A percentile compares a stretch with the other conserved stretches of the same genome.
Conservation (phyloP, 2,797 vertebrate genomes). For the Sciaenops ocellatus region DNA sequence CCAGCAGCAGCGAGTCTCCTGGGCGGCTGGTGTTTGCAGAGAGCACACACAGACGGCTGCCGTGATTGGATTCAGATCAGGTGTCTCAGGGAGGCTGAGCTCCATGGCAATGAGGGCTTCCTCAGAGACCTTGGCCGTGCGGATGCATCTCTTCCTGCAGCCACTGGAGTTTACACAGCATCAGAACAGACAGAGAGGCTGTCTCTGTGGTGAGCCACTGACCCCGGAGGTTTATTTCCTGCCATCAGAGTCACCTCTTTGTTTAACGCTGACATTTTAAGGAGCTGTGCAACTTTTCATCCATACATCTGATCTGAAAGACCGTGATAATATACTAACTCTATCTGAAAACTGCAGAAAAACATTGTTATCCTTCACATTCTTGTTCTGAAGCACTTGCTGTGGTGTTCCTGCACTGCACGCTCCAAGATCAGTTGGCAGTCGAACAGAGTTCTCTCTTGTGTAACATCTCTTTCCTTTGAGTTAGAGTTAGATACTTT, state of each 20-base stretch:
- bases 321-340: not conserved
- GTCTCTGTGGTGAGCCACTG: conserved; percentile 40
- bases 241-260: conserved; percentile 49
- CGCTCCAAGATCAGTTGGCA: not conserved
- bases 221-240: conserved; percentile 51
- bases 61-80: conserved; percentile 80
- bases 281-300: conserved; percentile 20
- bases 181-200: conserved; percentile 51
- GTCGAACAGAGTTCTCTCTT: not conserved
- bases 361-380: not conserved
- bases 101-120: conserved; percentile 70
- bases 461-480: not conserved
- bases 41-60: conserved; percentile 59
- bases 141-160: conserved; percentile 69
- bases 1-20: conserved; percentile 62
- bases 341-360: not conserved
- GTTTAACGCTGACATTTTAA: conserved; percentile 45
- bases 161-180: conserved; percentile 58
- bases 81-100: conserved; percentile 69
- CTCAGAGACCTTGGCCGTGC: conserved; percentile 64
- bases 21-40: conserved; percentile 63
- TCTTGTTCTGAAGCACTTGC: not conserved
- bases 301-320: not conserved
- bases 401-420: not conserved
- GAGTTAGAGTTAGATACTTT: too few relatives aligned